Conservation (phyloP, 2,888 invertebrate species). For the Rhagonycha fulva region DNA sequence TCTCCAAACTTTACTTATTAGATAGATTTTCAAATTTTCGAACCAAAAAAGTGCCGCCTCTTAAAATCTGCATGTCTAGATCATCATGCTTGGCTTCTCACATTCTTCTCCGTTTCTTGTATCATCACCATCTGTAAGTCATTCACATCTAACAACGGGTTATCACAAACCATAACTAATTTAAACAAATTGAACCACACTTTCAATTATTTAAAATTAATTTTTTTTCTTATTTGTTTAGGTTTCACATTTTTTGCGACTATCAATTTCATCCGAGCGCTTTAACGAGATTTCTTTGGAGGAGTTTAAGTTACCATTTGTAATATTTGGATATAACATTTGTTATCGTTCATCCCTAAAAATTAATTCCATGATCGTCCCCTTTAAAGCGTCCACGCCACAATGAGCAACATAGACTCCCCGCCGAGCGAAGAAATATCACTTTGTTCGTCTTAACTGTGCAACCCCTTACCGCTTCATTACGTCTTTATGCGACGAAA, state of each 20-base stretch:
- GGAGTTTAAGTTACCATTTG: not conserved
- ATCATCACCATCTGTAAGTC: not conserved
- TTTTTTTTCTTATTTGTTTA: constrained; percentile 39
- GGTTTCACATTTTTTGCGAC: not conserved
- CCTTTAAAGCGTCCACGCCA: constrained; percentile 16
- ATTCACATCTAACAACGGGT: constrained; percentile 20
- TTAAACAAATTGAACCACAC: constrained; percentile 53
- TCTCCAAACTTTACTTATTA: not conserved
- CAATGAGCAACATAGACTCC: constrained; percentile 15
- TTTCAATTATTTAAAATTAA: constrained; percentile 51
- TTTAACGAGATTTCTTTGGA: not conserved
- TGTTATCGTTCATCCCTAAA: constrained; percentile 9
- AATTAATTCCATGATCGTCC: constrained; percentile 14
- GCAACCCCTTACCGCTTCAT: constrained; percentile 16
- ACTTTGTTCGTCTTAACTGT: constrained; percentile 12
- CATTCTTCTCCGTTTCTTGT: not conserved
- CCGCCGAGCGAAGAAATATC: constrained; percentile 15
- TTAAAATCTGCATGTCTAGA: not conserved
- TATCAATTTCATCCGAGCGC: not conserved
- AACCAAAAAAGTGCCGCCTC: not conserved
- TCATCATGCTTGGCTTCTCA: not conserved
- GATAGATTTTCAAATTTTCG: not conserved
- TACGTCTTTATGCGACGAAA: constrained; percentile 1
- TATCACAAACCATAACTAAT: constrained; percentile 47
- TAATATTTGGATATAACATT: not conserved